Evolutionary conservation across 2,797 vertebrate genomes (phyloP), one percentile per base, ranked within the genome.

Genomic region (Muscicapa striata): DNA sequence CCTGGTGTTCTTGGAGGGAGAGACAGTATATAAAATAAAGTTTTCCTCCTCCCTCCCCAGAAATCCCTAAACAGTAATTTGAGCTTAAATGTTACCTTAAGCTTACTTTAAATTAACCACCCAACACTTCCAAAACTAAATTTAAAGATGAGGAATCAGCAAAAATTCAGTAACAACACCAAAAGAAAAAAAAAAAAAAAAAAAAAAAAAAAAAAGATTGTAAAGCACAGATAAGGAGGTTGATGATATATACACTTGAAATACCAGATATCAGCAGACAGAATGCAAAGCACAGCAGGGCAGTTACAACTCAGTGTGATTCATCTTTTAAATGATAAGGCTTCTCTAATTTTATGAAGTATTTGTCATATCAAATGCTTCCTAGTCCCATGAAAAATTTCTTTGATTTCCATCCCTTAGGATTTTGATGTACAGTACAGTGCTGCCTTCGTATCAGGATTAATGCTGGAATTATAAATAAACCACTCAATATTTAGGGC

Each of bases 291-390:
- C 85, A 95, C 80, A 94, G 82, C 73, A 94, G 84, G 87, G 57
- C 43, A 96, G 62, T 94, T 95, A 84, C 77, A 94, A 91, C 40
- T 88, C 27, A 21, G 46, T 68, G 92, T n/a, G 77, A 95, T 96
- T 96, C 62, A 83, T 96, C 95, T 93, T 95, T 87, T 79, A 95
- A 96, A 97, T 86, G 69, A 94, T 95, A 76, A 91, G 79, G 57
- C 72, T 94, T 93, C 89, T 61, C 67, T 80, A 80, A 86, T 90
- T 93, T 68, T 93, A 79, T 91, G 86, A 97, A 92, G 72, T 94
- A 92, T 94, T 96, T 96, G 93, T 97, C 84, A 89, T 95, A 97
- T 97, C 92, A 66, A 85, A 84, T 90, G 49, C 85, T 97, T 97
- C 91, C 79, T 86, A 73, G 84, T 55, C 84, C 54, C 72, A 38